These are phyloP conservation scores for Pandemis corylana DNA, from an alignment of 2,888 invertebrate genomes.

Conservation along the genomic window DNA sequence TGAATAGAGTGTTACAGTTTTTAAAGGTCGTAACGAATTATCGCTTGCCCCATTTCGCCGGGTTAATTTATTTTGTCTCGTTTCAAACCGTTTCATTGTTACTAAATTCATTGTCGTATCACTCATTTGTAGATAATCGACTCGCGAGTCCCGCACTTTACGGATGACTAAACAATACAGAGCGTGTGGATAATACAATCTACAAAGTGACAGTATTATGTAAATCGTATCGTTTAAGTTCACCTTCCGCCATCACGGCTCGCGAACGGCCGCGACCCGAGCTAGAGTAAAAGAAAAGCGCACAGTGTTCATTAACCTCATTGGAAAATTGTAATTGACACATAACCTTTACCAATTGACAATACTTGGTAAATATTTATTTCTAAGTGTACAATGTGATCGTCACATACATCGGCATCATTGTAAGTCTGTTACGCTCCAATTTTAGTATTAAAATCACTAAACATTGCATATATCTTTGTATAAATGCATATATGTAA, in stretches of 20 bases:
- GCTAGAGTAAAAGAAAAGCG: slow-evolving; percentile 74
- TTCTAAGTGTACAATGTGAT: slow-evolving; percentile 82
- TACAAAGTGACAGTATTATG: slow-evolving; percentile 67
- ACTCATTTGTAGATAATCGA: slow-evolving; percentile 72
- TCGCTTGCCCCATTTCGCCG: slow-evolving; percentile 44
- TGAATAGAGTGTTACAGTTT: slow-evolving; percentile 59
- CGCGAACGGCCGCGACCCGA: slow-evolving; percentile 71
- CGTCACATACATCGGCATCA: slow-evolving; percentile 68
- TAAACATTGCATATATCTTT: slow-evolving; percentile 85
- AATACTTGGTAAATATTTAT: slow-evolving; percentile 83
- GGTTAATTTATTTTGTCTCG: slow-evolving; percentile 10
- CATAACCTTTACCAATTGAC: slow-evolving; percentile 79
- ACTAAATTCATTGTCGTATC: slow-evolving; percentile 45
- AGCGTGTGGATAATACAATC: slow-evolving; percentile 70
- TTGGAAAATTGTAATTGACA: slow-evolving; percentile 58
- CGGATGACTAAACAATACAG: slow-evolving; percentile 51
- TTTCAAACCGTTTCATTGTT: slow-evolving; percentile 21
- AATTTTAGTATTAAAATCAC: slow-evolving; percentile 83
- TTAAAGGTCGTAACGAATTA: slow-evolving; percentile 41
- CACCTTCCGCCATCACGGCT: slow-evolving; percentile 53
- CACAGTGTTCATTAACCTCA: slow-evolving; percentile 76
- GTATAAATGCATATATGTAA: slow-evolving; percentile 86
- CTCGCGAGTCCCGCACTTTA: slow-evolving; percentile 56
- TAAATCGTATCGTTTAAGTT: slow-evolving; percentile 52
- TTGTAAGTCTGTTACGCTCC: slow-evolving; percentile 80